Percentiles rank a stretch among this genome's conserved stretches.
phyloP scores from a whole-genome alignment of 2,888 invertebrate species.

The Trichogramma evanescens region DNA sequence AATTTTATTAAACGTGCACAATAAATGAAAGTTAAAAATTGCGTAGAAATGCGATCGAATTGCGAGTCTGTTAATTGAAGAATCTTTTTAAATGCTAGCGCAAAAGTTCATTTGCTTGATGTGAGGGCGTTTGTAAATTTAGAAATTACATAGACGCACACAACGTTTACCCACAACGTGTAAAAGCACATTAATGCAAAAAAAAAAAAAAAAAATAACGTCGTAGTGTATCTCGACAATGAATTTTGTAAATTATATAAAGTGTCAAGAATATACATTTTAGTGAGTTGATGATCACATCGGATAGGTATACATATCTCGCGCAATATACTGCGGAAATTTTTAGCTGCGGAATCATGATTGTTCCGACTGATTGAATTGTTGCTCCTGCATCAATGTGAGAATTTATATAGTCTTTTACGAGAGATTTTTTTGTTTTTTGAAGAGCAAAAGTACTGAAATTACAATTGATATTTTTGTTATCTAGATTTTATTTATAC shows the following conservation, averaged over 20 bases:
- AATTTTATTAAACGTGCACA: neutral
- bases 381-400: slow-evolving; percentile 6
- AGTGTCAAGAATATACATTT: neutral
- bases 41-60: slow-evolving; percentile 1
- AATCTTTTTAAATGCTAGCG: slow-evolving; percentile 4
- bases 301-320: neutral
- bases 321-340: neutral
- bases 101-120: slow-evolving; percentile 10
- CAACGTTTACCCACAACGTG: neutral
- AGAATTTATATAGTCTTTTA: neutral
- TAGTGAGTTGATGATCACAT: too few relatives aligned
- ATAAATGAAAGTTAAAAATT: slow-evolving; percentile 9
- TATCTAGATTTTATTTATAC: too few relatives aligned
- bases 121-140: slow-evolving; percentile 2
- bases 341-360: neutral
- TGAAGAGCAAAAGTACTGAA: too few relatives aligned
- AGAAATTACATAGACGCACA: slow-evolving; percentile 11
- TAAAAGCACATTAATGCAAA: neutral
- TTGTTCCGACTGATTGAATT: slow-evolving; percentile 10
- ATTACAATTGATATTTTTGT: too few relatives aligned
- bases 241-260: slow-evolving; percentile 1
- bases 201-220: neutral
- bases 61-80: slow-evolving; percentile 9
- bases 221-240: neutral
- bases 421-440: too few relatives aligned